These are phyloP conservation scores for Hydra vulgaris DNA, from an alignment of 30 jellyfish, hydroid and myxozoan species.

Conservation along the genomic window DNA sequence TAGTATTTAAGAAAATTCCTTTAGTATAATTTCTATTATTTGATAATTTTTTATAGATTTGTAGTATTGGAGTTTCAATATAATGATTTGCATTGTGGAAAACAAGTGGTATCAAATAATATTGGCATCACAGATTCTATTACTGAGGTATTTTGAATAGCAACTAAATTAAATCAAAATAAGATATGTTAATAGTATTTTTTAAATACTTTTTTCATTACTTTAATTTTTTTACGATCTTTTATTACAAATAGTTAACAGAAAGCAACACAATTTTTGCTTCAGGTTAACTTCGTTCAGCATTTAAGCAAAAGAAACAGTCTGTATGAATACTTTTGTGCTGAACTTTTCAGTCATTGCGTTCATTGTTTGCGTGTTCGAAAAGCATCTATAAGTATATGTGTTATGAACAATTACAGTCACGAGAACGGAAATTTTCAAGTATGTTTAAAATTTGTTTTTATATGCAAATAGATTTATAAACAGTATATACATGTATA, in stretches of 20 bases:
- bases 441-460: background rate
- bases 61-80: background rate
- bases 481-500: too few species aligned
- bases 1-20: background rate
- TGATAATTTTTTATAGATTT: too few species aligned
- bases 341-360: constrained; percentile 6
- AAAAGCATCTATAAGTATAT: background rate
- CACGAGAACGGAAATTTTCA: background rate
- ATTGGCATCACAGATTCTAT: background rate
- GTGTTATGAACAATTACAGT: background rate
- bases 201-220: background rate
- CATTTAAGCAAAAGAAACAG: background rate
- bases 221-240: too few species aligned
- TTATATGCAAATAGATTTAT: too few species aligned
- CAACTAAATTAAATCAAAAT: too few species aligned
- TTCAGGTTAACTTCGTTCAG: background rate
- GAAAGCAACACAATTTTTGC: background rate
- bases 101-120: background rate
- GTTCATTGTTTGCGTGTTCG: background rate
- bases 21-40: too few species aligned
- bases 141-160: background rate
- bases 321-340: constrained; percentile 4
- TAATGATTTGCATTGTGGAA: background rate
- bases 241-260: too few species aligned
- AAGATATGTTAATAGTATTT: background rate